Conservation (phyloP, 1,140 invertebrate species). For the Achatina immaculata region DNA sequence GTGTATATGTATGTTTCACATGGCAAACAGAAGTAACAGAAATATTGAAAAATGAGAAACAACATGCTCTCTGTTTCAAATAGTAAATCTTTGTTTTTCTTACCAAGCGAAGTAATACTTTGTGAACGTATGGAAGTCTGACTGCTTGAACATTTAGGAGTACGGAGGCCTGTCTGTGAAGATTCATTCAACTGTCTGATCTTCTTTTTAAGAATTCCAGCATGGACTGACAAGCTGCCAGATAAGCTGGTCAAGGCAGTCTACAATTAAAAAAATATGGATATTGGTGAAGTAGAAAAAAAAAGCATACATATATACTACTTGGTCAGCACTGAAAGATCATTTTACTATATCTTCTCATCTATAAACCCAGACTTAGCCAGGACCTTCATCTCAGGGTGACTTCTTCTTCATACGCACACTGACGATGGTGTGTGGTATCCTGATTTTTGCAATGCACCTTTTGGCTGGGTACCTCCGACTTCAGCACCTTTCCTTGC, state of each 20-base stretch:
- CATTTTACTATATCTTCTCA: neutral
- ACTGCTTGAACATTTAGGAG: neutral
- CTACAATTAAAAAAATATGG: constrained; percentile 41
- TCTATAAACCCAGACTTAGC: neutral
- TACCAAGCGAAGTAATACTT: neutral
- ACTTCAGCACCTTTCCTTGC: neutral
- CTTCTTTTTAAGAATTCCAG: constrained; percentile 52
- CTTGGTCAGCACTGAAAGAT: neutral
- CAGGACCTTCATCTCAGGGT: neutral
- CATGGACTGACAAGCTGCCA: constrained; percentile 47
- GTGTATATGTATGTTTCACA: no score
- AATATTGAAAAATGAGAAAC: no score
- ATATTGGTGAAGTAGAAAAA: no score
- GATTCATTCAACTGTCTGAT: constrained; percentile 50
- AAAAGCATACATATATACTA: neutral
- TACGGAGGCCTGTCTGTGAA: neutral
- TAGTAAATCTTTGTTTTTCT: neutral
- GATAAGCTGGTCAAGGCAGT: constrained; percentile 42
- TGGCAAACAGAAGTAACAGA: no score
- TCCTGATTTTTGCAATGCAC: no score
- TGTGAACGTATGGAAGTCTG: neutral
- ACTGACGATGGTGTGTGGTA: no score
- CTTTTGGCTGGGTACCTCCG: no score
- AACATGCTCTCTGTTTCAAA: no score
- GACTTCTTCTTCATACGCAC: neutral